A percentile compares a stretch with the other conserved stretches of the same genome.
Evolutionary conservation across 2,113 vertebrate species (phyloP).

Genomic region (Carassius auratus): DNA sequence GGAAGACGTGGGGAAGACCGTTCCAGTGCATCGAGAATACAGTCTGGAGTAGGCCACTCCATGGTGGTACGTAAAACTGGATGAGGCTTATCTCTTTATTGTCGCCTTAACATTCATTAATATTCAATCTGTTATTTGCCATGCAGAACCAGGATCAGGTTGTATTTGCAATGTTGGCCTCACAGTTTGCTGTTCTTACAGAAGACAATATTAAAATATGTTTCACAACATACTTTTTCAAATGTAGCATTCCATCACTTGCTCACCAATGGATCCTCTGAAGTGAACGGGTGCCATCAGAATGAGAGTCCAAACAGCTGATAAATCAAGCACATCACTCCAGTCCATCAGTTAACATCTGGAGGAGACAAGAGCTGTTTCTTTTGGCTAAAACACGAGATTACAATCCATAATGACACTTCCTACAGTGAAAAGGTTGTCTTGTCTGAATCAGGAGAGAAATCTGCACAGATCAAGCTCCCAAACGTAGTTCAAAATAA

Average conservation of each 20-base stretch:
- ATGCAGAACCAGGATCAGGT: not conserved
- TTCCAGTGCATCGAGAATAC: too few species aligned
- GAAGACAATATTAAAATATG: not conserved
- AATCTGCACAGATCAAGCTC: not conserved
- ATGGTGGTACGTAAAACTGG: not conserved
- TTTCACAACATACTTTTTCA: not conserved
- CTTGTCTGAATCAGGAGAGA: not conserved
- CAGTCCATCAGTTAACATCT: too few species aligned
- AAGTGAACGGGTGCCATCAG: too few species aligned
- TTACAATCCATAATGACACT: too few species aligned
- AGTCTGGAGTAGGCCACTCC: not conserved
- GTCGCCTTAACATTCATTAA: conserved; percentile 11
- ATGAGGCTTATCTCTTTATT: conserved; percentile 9
- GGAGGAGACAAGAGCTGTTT: too few species aligned
- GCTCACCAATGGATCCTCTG: too few species aligned
- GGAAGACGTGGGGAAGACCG: not conserved
- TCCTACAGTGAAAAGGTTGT: too few species aligned
- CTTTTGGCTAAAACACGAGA: too few species aligned
- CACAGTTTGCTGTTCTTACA: conserved; percentile 3
- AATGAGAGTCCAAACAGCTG: too few species aligned
- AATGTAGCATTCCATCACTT: too few species aligned
- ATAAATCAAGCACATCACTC: too few species aligned
- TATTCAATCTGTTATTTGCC: not conserved
- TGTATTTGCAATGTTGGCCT: not conserved
- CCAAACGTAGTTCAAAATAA: not conserved